Evolutionary conservation across 2,888 invertebrate species (phyloP).

Genomic region (Colletes collaris): DNA sequence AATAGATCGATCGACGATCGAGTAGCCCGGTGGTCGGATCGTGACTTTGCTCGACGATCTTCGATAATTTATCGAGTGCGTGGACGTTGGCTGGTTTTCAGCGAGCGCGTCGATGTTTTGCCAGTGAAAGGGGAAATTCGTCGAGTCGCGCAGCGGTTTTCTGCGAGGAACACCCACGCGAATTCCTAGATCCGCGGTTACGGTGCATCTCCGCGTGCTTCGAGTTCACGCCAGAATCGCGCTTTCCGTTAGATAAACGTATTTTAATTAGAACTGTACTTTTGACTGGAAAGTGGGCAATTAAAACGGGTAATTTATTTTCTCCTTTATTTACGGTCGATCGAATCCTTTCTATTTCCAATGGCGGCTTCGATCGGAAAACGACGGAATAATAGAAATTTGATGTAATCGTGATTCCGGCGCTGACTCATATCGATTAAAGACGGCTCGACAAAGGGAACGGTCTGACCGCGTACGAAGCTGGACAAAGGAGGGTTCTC

Average conservation of each 20-base stretch:
- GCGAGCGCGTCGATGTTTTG: slow-evolving; percentile 33
- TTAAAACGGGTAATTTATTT: background rate
- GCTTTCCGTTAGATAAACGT: too few species aligned
- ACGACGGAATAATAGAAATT: slow-evolving; percentile 45
- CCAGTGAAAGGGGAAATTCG: slow-evolving; percentile 69
- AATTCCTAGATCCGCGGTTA: slow-evolving; percentile 69
- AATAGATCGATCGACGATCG: slow-evolving; percentile 48
- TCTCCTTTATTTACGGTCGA: background rate
- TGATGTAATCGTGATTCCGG: slow-evolving; percentile 44
- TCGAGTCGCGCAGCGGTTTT: slow-evolving; percentile 54
- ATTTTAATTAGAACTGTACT: too few species aligned
- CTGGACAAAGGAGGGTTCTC: slow-evolving; percentile 33
- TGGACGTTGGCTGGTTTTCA: slow-evolving; percentile 42
- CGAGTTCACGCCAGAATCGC: background rate
- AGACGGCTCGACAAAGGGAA: slow-evolving; percentile 49
- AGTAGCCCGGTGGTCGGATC: slow-evolving; percentile 23
- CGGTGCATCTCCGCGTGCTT: slow-evolving; percentile 16
- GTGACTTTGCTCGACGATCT: slow-evolving; percentile 3
- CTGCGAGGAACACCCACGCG: slow-evolving; percentile 68
- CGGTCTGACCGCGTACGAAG: slow-evolving; percentile 27
- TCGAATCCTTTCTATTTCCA: background rate
- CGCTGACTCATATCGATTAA: slow-evolving; percentile 52
- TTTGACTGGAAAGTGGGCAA: too few species aligned
- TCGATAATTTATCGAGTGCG: slow-evolving; percentile 23
- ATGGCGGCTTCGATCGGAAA: slow-evolving; percentile 27